These are phyloP conservation scores for Sacculina carcini DNA, from an alignment of 2,888 invertebrate genomes.

Conservation along the genomic window DNA sequence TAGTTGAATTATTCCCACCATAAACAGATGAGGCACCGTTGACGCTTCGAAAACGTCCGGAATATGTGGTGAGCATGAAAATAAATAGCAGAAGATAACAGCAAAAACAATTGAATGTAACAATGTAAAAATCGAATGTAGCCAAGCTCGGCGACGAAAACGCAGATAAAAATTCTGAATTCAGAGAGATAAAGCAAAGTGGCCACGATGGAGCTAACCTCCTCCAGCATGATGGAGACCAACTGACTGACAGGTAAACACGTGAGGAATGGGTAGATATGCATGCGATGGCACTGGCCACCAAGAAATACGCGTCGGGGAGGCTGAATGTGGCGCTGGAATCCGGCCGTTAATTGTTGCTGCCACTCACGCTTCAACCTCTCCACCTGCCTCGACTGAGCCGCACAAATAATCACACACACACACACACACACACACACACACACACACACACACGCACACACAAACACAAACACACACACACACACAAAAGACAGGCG, in stretches of 20 bases:
- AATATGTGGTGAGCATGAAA: too few species aligned
- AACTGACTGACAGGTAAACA: neutral
- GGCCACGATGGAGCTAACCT: conserved; percentile 8
- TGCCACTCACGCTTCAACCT: neutral
- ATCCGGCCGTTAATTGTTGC: neutral
- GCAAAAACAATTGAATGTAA: too few species aligned
- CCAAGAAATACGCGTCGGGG: neutral
- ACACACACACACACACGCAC: too few species aligned
- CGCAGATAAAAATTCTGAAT: conserved; percentile 2
- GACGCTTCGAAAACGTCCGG: too few species aligned
- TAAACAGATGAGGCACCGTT: too few species aligned
- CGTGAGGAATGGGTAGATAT: neutral
- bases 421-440: too few species aligned
- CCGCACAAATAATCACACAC: too few species aligned
- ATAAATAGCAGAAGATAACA: too few species aligned
- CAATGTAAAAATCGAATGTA: conserved; percentile 7
- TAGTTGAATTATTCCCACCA: too few species aligned
- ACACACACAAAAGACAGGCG: too few species aligned
- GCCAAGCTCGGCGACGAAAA: conserved; percentile 6
- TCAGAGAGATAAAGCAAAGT: conserved; percentile 7
- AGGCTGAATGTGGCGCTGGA: neutral
- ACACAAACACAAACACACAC: too few species aligned
- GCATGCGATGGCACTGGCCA: neutral
- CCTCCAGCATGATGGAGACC: conserved; percentile 3
- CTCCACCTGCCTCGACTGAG: neutral